A percentile compares a stretch with the other conserved stretches of the same genome.
Evolutionary conservation across 2,113 vertebrate genomes (phyloP).

Genomic region (Noctilio leporinus): DNA sequence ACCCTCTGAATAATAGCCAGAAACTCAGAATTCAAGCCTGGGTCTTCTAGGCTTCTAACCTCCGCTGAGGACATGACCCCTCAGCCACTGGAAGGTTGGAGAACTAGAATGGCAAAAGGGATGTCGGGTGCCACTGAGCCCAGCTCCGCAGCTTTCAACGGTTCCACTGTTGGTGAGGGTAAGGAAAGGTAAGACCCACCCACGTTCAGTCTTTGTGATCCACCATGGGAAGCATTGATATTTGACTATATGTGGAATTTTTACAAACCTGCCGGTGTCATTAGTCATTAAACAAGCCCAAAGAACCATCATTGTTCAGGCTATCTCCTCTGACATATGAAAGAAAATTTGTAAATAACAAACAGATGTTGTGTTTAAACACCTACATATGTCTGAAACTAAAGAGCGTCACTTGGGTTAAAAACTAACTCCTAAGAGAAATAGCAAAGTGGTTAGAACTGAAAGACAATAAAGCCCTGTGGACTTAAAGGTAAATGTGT

Average conservation of each 20-base stretch:
- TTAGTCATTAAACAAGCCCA: neutral
- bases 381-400: neutral
- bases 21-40: neutral
- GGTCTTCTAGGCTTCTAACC: neutral
- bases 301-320: neutral
- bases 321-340: neutral
- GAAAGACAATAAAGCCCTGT: neutral
- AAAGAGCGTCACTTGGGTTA: neutral
- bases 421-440: neutral
- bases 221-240: rapidly evolving
- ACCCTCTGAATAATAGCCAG: neutral
- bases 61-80: neutral
- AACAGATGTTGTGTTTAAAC: neutral
- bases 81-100: neutral
- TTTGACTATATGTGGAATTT: neutral
- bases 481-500: neutral
- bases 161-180: neutral
- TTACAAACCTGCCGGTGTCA: neutral
- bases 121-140: neutral
- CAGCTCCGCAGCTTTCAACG: neutral
- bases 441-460: neutral
- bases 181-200: neutral
- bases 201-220: rapidly evolving
- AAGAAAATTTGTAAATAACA: neutral
- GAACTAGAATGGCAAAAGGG: neutral